Evolutionary conservation across 2,888 invertebrate genomes (phyloP), one percentile per base, ranked within the genome.

Genomic region (Nebria brevicollis): DNA sequence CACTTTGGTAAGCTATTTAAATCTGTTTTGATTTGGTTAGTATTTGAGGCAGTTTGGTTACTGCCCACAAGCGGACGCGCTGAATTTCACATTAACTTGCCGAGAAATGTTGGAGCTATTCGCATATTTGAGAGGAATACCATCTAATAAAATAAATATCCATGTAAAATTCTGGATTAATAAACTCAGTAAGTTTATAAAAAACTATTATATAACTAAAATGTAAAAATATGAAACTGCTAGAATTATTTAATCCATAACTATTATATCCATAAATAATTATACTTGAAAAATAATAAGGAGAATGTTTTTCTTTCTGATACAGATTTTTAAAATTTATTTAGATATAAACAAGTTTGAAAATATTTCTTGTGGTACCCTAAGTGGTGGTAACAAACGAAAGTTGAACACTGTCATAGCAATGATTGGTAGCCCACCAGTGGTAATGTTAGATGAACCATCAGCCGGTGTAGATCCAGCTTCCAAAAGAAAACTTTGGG

Each of bases 41-140:
- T 96, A 95, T 86, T 90, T 95, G 77, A 91, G 92, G 77, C 90
- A 92, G 82, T 92, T 97, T 86, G 96, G 97, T 41, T 98, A 98
- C 89, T 98, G 98, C 88, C 97, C 98, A 0, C 98, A 98, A 90
- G 94, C 94, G 87, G 94, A 95, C 89, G 96, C 96, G 0, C 89
- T 97, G 72, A 94, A 96, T 85, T 92, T 91, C 79, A 94, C 94
- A 85, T 91, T 96, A 87, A 95, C 96, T 8, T 94, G 95, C 0
- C 89, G 91, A 82, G 94, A 97, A 87, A 94, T 95, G 86, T 89
- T 98, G 73, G 89, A 88, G 72, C 90, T 95, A 82, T 93, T 95
- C 89, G 95, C 95, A 1, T 89, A 92, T 13, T 89, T 97, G 75
- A 91, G 96, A 4, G 97, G 96, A 0, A 91, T 95, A 20, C 85